These are phyloP conservation scores for Prionailurus bengalensis DNA, from an alignment of 2,113 vertebrate genomes.

Conservation along the genomic window DNA sequence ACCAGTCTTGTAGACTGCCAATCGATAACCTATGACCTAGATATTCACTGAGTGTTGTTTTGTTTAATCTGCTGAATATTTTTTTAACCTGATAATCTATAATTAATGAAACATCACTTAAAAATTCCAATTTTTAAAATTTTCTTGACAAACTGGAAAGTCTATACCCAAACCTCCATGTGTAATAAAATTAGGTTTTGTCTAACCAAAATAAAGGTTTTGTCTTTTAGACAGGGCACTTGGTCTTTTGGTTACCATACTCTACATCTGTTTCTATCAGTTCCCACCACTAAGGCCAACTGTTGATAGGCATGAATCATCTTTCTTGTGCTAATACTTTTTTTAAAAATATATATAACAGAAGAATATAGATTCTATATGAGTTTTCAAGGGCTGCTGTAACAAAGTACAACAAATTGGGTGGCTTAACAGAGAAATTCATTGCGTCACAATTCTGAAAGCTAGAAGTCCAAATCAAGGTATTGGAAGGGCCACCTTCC, in stretches of 20 bases:
- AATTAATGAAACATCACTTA: neutral
- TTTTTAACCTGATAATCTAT: neutral
- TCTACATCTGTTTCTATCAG: neutral
- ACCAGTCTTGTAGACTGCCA: neutral
- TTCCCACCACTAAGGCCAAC: neutral
- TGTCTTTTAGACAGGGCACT: neutral
- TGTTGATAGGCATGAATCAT: neutral
- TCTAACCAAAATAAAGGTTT: neutral
- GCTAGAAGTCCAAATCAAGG: neutral
- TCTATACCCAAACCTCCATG: neutral
- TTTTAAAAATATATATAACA: neutral
- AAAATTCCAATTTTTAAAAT: neutral
- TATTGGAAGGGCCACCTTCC: neutral
- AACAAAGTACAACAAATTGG: neutral
- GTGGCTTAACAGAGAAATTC: neutral
- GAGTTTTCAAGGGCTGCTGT: neutral
- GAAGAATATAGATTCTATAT: neutral
- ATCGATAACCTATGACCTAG: neutral
- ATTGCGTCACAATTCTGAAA: neutral
- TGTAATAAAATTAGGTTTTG: neutral
- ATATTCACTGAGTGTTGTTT: neutral
- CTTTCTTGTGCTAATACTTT: neutral
- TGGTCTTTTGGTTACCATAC: neutral
- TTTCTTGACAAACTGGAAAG: neutral
- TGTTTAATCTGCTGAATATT: neutral